Conservation (phyloP, 2,888 invertebrate genomes). For the Halictus quadricinctus region DNA sequence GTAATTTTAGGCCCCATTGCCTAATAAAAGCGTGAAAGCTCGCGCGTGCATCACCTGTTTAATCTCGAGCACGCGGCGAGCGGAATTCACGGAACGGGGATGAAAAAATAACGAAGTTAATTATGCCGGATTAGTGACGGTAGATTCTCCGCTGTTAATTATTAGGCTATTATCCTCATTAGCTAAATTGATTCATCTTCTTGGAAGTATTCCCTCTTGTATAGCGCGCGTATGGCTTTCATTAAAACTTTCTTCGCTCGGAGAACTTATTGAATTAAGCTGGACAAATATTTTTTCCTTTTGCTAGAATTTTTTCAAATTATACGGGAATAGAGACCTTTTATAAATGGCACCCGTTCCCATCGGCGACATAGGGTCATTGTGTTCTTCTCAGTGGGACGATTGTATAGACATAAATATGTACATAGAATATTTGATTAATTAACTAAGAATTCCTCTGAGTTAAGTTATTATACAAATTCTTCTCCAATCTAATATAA, state of each 20-base stretch:
- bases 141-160: neutral
- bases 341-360: neutral
- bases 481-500: too few relatives aligned
- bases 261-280: neutral
- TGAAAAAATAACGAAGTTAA: slow-evolving; percentile 21
- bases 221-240: neutral
- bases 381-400: neutral
- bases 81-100: neutral
- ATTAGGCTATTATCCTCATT: neutral
- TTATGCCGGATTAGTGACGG: slow-evolving; percentile 25
- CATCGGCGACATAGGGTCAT: neutral
- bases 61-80: slow-evolving; percentile 9
- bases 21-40: slow-evolving; percentile 64
- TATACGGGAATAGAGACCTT: neutral
- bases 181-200: neutral
- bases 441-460: too few relatives aligned
- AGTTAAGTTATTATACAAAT: too few relatives aligned
- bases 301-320: neutral
- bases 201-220: neutral
- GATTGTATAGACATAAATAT: too few relatives aligned
- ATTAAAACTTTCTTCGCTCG: neutral
- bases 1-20: slow-evolving; percentile 53
- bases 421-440: too few relatives aligned
- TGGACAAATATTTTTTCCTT: neutral
- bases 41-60: slow-evolving; percentile 37